Evolutionary conservation across 2,797 vertebrate species (phyloP).

Genomic region (Lagocephalus sceleratus): DNA sequence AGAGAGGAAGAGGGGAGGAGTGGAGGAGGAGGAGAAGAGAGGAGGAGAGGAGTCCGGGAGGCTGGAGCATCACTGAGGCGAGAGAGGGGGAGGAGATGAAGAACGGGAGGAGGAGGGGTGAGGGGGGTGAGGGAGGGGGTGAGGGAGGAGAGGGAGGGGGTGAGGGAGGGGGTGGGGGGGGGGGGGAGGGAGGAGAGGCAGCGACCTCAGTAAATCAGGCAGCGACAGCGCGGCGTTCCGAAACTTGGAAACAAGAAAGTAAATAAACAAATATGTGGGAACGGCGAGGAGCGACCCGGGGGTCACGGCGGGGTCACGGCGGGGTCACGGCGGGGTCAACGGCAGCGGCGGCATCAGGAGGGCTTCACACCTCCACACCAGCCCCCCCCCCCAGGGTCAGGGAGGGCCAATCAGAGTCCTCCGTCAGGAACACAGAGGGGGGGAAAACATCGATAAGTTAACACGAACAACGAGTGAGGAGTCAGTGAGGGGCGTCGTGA

Average conservation of each 20-base stretch:
- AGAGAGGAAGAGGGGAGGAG: too few relatives aligned
- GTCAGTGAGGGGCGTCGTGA: too few relatives aligned
- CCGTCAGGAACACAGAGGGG: too few relatives aligned
- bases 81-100: constrained; percentile 29
- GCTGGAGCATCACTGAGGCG: constrained; percentile 61
- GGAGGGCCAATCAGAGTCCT: too few relatives aligned
- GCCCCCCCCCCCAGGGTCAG: too few relatives aligned
- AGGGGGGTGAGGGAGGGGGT: constrained; percentile 21
- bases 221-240: neutral
- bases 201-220: neutral
- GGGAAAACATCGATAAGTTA: too few relatives aligned
- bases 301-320: too few relatives aligned
- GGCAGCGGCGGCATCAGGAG: too few relatives aligned
- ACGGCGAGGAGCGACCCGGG: neutral
- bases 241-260: constrained; percentile 14
- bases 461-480: too few relatives aligned
- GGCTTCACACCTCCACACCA: too few relatives aligned
- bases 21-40: too few relatives aligned
- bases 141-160: constrained; percentile 24
- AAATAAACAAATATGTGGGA: neutral
- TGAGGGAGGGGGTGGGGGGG: constrained; percentile 7
- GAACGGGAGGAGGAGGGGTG: constrained; percentile 15
- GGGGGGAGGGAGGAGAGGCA: neutral
- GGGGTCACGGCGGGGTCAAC: too few relatives aligned
- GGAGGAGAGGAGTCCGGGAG: constrained; percentile 43